These are phyloP conservation scores for Tachysurus fulvidraco DNA, from an alignment of 2,113 vertebrate species.

Conservation along the genomic window DNA sequence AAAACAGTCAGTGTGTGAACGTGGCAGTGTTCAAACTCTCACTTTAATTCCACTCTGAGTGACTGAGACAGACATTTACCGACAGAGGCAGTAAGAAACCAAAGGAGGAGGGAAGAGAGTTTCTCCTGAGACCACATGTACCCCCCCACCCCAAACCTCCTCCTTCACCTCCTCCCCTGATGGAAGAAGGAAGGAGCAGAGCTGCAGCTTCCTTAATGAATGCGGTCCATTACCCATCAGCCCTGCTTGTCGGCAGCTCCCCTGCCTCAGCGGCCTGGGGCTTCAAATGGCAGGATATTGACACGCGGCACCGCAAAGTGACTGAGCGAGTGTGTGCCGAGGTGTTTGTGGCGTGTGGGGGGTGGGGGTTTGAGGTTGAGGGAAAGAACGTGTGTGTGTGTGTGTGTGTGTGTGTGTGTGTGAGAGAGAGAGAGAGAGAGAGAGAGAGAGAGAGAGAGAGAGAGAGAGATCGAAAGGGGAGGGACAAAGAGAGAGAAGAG, in stretches of 20 bases:
- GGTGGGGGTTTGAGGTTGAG: not conserved
- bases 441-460: constrained; percentile 55
- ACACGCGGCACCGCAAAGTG: constrained; percentile 89
- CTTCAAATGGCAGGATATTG: constrained; percentile 99
- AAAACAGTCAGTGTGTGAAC: not conserved
- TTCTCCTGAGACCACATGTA: constrained; percentile 76
- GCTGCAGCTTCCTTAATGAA: constrained; percentile 99
- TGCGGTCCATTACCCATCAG: constrained; percentile 99
- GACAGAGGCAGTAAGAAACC: constrained; percentile 32
- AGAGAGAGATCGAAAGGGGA: constrained; percentile 3
- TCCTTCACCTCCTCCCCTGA: constrained; percentile 82
- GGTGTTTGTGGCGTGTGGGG: constrained; percentile 50
- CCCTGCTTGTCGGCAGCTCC: constrained; percentile 94
- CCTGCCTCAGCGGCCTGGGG: constrained; percentile 99
- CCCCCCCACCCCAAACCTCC: constrained; percentile 56
- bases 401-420: constrained; percentile 2
- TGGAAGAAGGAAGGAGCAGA: constrained; percentile 93
- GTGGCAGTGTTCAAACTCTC: constrained; percentile 20
- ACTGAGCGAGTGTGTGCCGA: constrained; percentile 57
- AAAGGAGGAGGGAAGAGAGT: constrained; percentile 55
- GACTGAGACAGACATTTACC: constrained; percentile 32
- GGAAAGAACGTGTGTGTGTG: not conserved
- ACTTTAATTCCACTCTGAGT: constrained; percentile 2
- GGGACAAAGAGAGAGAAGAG: constrained; percentile 56
- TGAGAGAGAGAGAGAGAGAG: constrained; percentile 23